phyloP scores from a whole-genome alignment of 2,797 vertebrate species.

The Sandelia bainsii region DNA sequence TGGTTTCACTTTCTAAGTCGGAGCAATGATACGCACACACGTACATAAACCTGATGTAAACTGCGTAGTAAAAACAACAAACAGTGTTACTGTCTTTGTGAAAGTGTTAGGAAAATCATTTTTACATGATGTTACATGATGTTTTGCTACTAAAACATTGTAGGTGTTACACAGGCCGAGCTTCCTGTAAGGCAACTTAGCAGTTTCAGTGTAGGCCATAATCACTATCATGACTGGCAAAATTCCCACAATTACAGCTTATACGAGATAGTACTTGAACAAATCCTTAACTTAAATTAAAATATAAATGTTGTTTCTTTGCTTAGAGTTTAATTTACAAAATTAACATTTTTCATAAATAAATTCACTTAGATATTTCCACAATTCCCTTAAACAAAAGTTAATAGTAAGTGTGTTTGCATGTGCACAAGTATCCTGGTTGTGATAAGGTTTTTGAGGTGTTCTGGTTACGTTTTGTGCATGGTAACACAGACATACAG shows the following conservation, averaged over 20 bases:
- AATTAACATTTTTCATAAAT: too few species aligned
- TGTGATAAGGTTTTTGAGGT: background rate
- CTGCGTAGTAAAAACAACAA: slow-evolving; percentile 5
- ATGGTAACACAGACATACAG: background rate
- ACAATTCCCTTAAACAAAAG: too few species aligned
- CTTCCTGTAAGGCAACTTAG: slow-evolving; percentile 18
- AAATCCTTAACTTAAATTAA: background rate
- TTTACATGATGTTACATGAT: background rate
- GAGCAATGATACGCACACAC: background rate
- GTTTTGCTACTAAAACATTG: background rate
- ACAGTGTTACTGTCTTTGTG: too few species aligned
- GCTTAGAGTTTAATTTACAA: too few species aligned
- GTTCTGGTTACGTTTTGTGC: background rate
- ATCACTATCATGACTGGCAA: background rate
- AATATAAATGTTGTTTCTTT: too few species aligned
- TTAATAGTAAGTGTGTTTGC: too few species aligned
- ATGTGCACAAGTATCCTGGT: background rate
- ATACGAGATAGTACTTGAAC: too few species aligned
- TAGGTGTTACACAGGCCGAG: background rate
- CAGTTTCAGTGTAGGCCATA: slow-evolving; percentile 2
- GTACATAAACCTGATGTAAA: background rate
- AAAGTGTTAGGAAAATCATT: background rate
- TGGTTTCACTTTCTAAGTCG: slow-evolving; percentile 61
- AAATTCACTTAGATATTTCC: too few species aligned
- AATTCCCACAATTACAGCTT: too few species aligned